Evolutionary conservation across 2,888 invertebrate species (phyloP).

Genomic region (Pantelozetes paolii): DNA sequence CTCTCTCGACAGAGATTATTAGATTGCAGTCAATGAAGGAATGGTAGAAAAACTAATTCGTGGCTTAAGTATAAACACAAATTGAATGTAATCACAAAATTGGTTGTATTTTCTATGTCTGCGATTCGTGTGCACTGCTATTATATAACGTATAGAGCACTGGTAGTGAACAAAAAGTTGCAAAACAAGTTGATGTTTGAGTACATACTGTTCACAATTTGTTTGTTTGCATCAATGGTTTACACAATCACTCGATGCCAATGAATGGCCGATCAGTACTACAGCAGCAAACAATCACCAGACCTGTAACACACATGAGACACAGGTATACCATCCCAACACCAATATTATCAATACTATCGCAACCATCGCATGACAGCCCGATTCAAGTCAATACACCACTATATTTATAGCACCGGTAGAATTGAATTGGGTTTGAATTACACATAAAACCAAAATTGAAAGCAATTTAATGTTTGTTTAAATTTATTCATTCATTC

Average conservation of each 20-base stretch:
- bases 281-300: neutral
- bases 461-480: neutral
- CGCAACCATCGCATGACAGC: neutral
- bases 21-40: neutral
- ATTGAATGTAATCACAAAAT: constrained; percentile 17
- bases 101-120: neutral
- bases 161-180: neutral
- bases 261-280: constrained; percentile 24
- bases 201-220: constrained; percentile 23
- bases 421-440: neutral
- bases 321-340: constrained; percentile 7
- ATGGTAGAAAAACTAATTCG: neutral
- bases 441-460: too few relatives aligned
- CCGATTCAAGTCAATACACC: neutral
- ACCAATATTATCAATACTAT: constrained; percentile 1
- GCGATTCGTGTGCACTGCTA: neutral
- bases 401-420: constrained; percentile 9
- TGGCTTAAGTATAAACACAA: constrained; percentile 25
- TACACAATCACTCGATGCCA: neutral
- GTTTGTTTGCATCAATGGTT: constrained; percentile 18
- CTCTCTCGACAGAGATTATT: neutral
- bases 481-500: neutral
- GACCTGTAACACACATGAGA: constrained; percentile 1
- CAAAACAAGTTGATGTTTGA: constrained; percentile 3
- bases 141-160: neutral